Evolutionary conservation across 2,113 vertebrate species (phyloP).

Genomic region (Cepphus grylle): DNA sequence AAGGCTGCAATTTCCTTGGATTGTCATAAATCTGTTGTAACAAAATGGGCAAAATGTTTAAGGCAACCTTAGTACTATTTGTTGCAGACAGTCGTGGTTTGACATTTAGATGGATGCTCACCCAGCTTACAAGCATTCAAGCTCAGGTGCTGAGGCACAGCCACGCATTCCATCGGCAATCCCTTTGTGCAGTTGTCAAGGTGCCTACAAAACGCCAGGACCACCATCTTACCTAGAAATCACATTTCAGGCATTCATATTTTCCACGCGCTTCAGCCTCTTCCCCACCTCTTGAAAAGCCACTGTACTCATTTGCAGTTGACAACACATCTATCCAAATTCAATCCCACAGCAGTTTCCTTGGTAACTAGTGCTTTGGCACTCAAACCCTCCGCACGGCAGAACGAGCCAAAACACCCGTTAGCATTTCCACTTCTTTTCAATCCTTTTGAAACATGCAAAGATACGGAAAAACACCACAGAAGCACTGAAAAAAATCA

Average conservation of each 20-base stretch:
- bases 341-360: constrained; percentile 59
- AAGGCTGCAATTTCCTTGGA: background rate
- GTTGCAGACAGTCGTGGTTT: background rate
- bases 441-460: background rate
- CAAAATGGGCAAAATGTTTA: background rate
- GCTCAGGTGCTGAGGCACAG: background rate
- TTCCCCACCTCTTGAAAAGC: constrained; percentile 20
- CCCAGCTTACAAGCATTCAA: background rate
- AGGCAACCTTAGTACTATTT: background rate
- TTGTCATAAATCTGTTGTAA: background rate
- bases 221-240: background rate
- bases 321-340: constrained; percentile 56
- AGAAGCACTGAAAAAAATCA: background rate
- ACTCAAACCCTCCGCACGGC: background rate
- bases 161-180: background rate
- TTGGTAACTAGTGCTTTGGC: constrained; percentile 63
- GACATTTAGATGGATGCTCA: background rate
- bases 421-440: background rate
- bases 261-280: background rate
- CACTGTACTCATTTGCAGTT: constrained; percentile 37
- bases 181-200: background rate
- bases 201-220: background rate
- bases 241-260: background rate
- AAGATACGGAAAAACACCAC: background rate
- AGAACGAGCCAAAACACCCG: constrained; percentile 30